Conservation (phyloP, 1,140 invertebrate genomes). For the Bradysia coprophila region DNA sequence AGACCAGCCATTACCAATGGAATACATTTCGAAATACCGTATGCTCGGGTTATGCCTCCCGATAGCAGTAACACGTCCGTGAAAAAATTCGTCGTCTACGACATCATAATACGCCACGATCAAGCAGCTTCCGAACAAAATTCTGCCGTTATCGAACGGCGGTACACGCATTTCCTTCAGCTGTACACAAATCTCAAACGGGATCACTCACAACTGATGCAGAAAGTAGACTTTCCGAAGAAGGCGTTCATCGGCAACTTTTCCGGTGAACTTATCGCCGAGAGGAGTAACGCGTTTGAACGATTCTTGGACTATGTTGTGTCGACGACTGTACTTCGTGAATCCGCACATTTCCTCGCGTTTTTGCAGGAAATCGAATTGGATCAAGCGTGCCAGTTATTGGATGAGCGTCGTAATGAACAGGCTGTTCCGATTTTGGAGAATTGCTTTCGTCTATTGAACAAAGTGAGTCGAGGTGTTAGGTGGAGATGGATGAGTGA, state of each 20-base stretch:
- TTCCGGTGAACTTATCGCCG: slow-evolving; percentile 44
- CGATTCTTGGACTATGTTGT: slow-evolving; percentile 39
- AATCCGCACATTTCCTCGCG: slow-evolving; percentile 34
- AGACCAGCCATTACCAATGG: slow-evolving; percentile 12
- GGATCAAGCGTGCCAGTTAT: slow-evolving; percentile 33
- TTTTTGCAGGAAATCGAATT: slow-evolving; percentile 53
- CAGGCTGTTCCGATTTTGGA: slow-evolving; percentile 43
- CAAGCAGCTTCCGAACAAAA: slow-evolving; percentile 27
- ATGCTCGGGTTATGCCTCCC: slow-evolving; percentile 23
- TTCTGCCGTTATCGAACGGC: slow-evolving; percentile 42
- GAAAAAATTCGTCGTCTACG: slow-evolving; percentile 43
- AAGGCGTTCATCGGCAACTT: slow-evolving; percentile 63
- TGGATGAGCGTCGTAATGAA: slow-evolving; percentile 39
- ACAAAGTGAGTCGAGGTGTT: slow-evolving; percentile 41
- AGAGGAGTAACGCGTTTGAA: slow-evolving; percentile 51
- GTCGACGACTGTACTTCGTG: slow-evolving; percentile 32
- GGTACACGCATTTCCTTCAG: slow-evolving; percentile 58
- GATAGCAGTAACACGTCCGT: slow-evolving; percentile 27
- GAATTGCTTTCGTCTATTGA: slow-evolving; percentile 48
- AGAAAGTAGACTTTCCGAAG: slow-evolving; percentile 43
- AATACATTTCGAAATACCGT: slow-evolving; percentile 27
- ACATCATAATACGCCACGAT: slow-evolving; percentile 34
- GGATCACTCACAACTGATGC: slow-evolving; percentile 34
- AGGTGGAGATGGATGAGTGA: neutral
- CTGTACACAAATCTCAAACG: slow-evolving; percentile 42